Conservation (phyloP, 2,113 vertebrate species). For the Rhinolophus ferrumequinum region DNA sequence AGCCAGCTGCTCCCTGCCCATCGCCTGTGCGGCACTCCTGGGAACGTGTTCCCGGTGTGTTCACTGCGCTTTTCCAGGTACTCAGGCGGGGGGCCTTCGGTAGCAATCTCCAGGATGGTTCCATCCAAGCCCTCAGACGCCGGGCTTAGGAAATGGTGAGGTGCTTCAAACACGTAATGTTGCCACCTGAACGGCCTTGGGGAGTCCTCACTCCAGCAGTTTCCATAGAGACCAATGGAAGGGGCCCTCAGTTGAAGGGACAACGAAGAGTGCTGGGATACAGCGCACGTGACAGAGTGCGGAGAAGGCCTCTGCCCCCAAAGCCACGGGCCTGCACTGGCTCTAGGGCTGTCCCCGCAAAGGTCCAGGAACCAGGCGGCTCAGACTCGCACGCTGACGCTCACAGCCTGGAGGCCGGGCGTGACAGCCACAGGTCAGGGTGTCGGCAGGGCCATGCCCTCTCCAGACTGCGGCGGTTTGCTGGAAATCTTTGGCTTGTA, state of each 20-base stretch:
- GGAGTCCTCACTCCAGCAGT: fast-evolving
- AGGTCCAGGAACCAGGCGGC: too few relatives aligned
- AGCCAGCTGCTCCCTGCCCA: slow-evolving; percentile 81
- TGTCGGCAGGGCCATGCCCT: background rate
- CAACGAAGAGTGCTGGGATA: fast-evolving
- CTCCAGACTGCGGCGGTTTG: too few relatives aligned
- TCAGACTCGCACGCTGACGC: too few relatives aligned
- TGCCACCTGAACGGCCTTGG: fast-evolving
- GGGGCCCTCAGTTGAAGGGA: background rate
- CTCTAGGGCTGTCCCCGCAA: too few relatives aligned
- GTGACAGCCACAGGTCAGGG: too few relatives aligned
- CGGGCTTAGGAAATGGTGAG: background rate
- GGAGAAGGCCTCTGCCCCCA: background rate
- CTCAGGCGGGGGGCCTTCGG: background rate
- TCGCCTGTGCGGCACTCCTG: slow-evolving; percentile 85
- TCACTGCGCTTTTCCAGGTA: slow-evolving; percentile 61
- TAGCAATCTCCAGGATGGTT: fast-evolving
- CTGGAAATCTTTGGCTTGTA: background rate
- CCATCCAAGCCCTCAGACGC: fast-evolving
- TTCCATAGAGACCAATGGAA: fast-evolving
- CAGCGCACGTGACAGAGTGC: fast-evolving
- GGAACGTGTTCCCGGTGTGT: slow-evolving; percentile 84
- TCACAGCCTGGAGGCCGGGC: too few relatives aligned
- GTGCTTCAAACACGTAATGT: fast-evolving
- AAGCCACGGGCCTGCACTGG: background rate